These are phyloP conservation scores for Agrilus cyanescens DNA, from an alignment of 2,888 invertebrate genomes.

Conservation along the genomic window DNA sequence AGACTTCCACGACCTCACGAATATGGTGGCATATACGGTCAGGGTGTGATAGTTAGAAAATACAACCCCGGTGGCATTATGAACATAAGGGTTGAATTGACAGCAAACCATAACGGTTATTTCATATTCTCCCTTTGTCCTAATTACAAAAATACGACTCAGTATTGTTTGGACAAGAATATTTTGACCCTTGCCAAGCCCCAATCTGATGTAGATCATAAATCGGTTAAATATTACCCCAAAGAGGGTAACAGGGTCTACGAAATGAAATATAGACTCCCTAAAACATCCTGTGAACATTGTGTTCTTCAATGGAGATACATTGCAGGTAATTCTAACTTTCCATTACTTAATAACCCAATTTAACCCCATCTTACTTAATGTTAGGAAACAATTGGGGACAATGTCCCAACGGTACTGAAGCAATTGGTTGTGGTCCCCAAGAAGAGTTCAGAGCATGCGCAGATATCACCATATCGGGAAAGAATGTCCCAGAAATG, in stretches of 20 bases:
- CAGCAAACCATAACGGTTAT: slow-evolving; percentile 76
- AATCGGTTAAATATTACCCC: slow-evolving; percentile 55
- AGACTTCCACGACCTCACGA: slow-evolving; percentile 64
- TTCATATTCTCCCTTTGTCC: slow-evolving; percentile 79
- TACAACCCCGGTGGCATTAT: slow-evolving; percentile 58
- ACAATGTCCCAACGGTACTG: slow-evolving; percentile 56
- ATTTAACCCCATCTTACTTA: not conserved
- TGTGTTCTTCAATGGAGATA: slow-evolving; percentile 86
- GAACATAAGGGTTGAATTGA: slow-evolving; percentile 69
- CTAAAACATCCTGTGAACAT: slow-evolving; percentile 59
- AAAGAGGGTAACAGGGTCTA: slow-evolving; percentile 68
- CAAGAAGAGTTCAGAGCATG: slow-evolving; percentile 84
- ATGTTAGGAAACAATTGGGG: slow-evolving; percentile 63
- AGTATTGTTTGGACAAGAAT: slow-evolving; percentile 67
- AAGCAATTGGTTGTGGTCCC: slow-evolving; percentile 75
- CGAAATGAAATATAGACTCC: slow-evolving; percentile 47
- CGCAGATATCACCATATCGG: slow-evolving; percentile 65
- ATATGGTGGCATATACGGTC: slow-evolving; percentile 71
- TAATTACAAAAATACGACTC: slow-evolving; percentile 54
- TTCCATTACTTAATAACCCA: not conserved
- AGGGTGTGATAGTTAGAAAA: slow-evolving; percentile 68
- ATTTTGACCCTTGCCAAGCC: slow-evolving; percentile 43
- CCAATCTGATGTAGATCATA: slow-evolving; percentile 36
- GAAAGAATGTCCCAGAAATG: slow-evolving; percentile 35
- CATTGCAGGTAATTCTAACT: slow-evolving; percentile 48